A percentile compares a stretch with the other conserved stretches of the same genome.
phyloP scores from a whole-genome alignment of 2,113 vertebrate genomes.

The Halichoerus grypus region DNA sequence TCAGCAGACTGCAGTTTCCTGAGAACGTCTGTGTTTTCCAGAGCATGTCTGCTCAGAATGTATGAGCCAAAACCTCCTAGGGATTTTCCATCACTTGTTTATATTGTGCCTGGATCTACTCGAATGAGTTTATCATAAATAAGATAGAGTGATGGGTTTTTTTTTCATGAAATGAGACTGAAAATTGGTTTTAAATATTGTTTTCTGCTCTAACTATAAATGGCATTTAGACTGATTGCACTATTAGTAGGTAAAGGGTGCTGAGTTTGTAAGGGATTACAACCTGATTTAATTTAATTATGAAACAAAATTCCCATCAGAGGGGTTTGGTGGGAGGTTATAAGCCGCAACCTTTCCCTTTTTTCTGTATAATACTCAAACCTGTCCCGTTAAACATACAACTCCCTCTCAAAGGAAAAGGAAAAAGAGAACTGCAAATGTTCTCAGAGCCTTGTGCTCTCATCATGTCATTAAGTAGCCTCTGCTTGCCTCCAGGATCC shows the following conservation, averaged over 20 bases:
- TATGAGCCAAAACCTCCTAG: slow-evolving; percentile 77
- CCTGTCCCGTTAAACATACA: slow-evolving; percentile 50
- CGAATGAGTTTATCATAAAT: slow-evolving; percentile 80
- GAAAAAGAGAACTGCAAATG: slow-evolving; percentile 54
- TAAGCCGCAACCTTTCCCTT: slow-evolving; percentile 50
- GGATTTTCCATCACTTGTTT: slow-evolving; percentile 82
- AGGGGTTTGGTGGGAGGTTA: slow-evolving; percentile 57
- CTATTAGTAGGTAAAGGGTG: slow-evolving; percentile 72
- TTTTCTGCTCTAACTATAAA: slow-evolving; percentile 72
- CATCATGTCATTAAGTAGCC: neutral
- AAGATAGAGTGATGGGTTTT: slow-evolving; percentile 49
- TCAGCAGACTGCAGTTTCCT: slow-evolving; percentile 71
- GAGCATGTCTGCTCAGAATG: slow-evolving; percentile 75
- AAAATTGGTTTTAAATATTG: slow-evolving; percentile 79
- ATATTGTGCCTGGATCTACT: slow-evolving; percentile 78
- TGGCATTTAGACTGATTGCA: slow-evolving; percentile 73
- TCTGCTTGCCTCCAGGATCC: neutral
- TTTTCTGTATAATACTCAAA: slow-evolving; percentile 42
- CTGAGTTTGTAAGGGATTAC: slow-evolving; percentile 72
- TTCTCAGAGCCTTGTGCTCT: neutral
- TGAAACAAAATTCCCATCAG: slow-evolving; percentile 73
- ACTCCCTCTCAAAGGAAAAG: slow-evolving; percentile 62
- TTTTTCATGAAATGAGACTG: slow-evolving; percentile 65
- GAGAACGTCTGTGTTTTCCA: slow-evolving; percentile 76
- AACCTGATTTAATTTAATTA: slow-evolving; percentile 77